Evolutionary conservation across 2,888 invertebrate species (phyloP), one percentile per base, ranked within the genome.

Genomic region (Papilio gigon): DNA sequence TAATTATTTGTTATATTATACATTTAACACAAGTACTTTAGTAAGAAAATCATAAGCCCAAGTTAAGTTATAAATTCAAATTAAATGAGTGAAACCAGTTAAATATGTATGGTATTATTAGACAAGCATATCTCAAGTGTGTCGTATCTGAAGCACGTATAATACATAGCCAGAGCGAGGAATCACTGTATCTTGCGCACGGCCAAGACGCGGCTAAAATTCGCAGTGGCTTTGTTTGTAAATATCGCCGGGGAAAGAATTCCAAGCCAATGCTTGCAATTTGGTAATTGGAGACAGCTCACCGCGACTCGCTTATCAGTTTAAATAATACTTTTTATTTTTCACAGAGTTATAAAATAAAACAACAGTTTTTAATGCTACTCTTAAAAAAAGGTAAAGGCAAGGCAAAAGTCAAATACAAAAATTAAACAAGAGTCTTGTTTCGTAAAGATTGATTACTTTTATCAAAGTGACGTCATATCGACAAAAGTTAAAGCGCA

Each of bases 141-240:
- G 44, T 47, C 44, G 44, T 44, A 8, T 44, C 2, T 44, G 20
- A 20, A 44, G 0, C 8, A 47, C 20, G 11, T 3, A 47, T 22
- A 47, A 47, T 47, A 22, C 20, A 22, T 22, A 47, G 50, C 12
- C 4, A 14, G 1, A n/a, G n/a, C 47, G 25, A 53, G 8, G 27
- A 53, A 25, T 53, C 27, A 53, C 17, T n/a, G 27, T 27, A 53
- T n/a, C 25, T 50, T 53, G 53, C n/a, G 53, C 8, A 3, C n/a
- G n/a, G 30, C 61, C 8, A 62, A 70, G 71, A 70, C 66, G 65
- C 58, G 59, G 59, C 64, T 50, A 22, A 65, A 17, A 70, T 59
- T 14, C 20, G 56, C 27, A 40, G 40, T 11, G 25, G 17, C 25
- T 8, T 44, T 33, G 65, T 65, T 65, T 65, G 44, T 59, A 65